Base-by-base conservation (phyloP, 2,888 invertebrate genomes). In the Eupithecia pulchellata region DNA sequence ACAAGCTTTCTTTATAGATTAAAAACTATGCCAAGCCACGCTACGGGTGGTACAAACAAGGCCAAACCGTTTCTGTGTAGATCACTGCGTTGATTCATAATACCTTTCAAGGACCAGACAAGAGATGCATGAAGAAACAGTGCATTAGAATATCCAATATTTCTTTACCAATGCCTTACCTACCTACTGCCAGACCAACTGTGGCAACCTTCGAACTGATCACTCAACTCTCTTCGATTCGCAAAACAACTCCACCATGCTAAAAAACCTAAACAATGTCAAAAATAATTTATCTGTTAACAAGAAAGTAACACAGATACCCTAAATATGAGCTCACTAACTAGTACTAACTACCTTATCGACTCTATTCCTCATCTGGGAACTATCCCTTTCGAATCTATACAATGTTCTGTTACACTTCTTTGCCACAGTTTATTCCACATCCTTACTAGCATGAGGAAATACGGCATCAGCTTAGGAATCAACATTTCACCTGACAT, bases 301-400 rank as follows among this genome's bases (percentile, higher is more conserved):
- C 84, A 89, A 89, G 86, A 82, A 85, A 87, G 81, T 84, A 87
- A 85, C 82, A 82, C 87, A 81, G 81, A 83, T 83, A 84, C 81
- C 85, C 83, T 86, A 87, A 80, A 85, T 87, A 89, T 86, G 84
- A 84, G 84, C 84, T 83, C 85, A 85, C 89, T 91, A 88, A 89
- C 88, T 86, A 88, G 79, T 79, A 88, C 90, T 91, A 91, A 85
- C 90, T 91, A 91, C 84, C 86, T 89, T 88, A 91, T 81, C 83
- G 86, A 86, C 83, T 83, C 86, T 83, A 84, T 83, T 82, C 84
- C 82, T 79, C 79, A 71, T 79, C 69, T 76, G 80, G 85, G 74
- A 75, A 71, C 52, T 47, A 42, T 81, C 80, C 78, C 81, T 75
- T 78, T 77, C 80, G 80, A 80, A 79, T 81, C 81, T 83, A 79